Conservation (phyloP, 2,113 vertebrate genomes). For the Callipepla californica region DNA sequence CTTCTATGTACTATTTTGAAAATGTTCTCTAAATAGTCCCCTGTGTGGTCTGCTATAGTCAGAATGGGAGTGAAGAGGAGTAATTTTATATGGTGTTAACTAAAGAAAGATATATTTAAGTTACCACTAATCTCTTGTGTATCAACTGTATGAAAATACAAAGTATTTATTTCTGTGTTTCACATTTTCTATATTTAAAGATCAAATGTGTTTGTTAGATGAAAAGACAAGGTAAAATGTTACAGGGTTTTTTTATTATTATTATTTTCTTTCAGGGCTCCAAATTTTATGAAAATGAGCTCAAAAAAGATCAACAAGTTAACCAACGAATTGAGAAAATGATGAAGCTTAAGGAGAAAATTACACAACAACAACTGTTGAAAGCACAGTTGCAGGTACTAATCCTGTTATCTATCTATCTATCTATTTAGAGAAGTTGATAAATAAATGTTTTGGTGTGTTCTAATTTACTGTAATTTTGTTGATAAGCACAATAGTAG, state of each 20-base stretch:
- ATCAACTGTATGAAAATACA: background rate
- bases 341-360: conserved; percentile 87
- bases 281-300: conserved; percentile 93
- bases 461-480: background rate
- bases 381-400: conserved; percentile 90
- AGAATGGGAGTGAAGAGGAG: background rate
- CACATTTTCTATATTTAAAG: conserved; percentile 63
- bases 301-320: conserved; percentile 94
- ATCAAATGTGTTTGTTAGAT: background rate
- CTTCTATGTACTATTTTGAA: background rate
- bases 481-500: background rate
- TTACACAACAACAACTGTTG: conserved; percentile 87
- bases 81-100: background rate
- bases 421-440: background rate
- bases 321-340: conserved; percentile 95
- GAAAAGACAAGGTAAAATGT: background rate
- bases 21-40: background rate
- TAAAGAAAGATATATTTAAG: background rate
- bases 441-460: background rate
- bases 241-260: background rate
- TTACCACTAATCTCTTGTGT: background rate
- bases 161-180: background rate
- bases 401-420: background rate
- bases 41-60: background rate
- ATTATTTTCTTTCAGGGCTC: conserved; percentile 85